Percentiles rank a stretch among this genome's conserved stretches.
Evolutionary conservation across 2,113 vertebrate species (phyloP).

Genomic region (Glareola pratincola): DNA sequence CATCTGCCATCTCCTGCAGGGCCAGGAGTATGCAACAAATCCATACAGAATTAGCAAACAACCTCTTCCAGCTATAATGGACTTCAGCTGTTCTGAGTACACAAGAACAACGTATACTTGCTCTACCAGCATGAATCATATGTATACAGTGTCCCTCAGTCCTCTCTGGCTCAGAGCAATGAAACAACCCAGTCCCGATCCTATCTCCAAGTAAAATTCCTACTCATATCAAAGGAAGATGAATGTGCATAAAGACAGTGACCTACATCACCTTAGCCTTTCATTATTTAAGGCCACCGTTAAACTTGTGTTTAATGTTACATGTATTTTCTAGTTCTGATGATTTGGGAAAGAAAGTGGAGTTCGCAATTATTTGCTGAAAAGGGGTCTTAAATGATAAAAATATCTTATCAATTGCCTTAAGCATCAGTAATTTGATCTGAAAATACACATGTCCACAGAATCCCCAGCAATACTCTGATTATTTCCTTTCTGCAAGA

Average conservation of each 20-base stretch:
- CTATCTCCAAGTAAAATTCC: neutral
- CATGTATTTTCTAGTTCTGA: neutral
- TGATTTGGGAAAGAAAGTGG: neutral
- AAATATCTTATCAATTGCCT: neutral
- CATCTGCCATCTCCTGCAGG: fast-evolving
- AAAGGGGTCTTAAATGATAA: neutral
- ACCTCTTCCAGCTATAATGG: neutral
- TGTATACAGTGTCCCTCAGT: neutral
- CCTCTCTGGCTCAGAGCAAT: neutral
- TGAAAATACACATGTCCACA: neutral
- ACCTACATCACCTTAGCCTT: neutral
- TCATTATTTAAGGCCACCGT: neutral
- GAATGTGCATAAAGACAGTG: neutral
- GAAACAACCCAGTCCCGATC: neutral
- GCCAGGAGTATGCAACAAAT: neutral
- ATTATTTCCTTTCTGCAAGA: neutral
- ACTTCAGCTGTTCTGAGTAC: neutral
- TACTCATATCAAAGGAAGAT: neutral
- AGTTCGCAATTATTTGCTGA: neutral
- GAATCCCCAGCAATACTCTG: neutral
- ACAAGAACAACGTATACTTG: neutral
- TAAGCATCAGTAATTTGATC: neutral
- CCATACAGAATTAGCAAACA: neutral
- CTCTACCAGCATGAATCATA: neutral
- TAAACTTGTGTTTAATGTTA: neutral